Evolutionary conservation across 2,113 vertebrate genomes (phyloP).

Genomic region (rabbit (Oryctolagus cuniculus)): DNA sequence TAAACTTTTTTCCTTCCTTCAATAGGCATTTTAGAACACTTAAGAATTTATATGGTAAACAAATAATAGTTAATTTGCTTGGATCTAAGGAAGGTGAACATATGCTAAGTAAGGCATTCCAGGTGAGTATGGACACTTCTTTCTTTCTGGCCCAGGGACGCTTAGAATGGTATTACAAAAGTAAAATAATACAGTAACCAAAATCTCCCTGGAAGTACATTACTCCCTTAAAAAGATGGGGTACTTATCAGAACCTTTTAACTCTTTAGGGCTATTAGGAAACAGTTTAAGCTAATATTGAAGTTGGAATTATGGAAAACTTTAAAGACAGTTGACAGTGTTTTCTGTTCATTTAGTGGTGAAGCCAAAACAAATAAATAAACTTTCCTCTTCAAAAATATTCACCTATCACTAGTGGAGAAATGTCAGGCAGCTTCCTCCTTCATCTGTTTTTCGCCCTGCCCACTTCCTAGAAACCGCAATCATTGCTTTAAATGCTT

Average conservation of each 20-base stretch:
- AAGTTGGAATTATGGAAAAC: not conserved
- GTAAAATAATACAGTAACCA: not conserved
- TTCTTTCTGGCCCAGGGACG: conserved; percentile 21
- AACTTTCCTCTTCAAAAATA: not conserved
- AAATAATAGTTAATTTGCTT: conserved; percentile 97
- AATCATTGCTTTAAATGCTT: not conserved
- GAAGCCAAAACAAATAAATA: not conserved
- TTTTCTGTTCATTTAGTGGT: conserved; percentile 13
- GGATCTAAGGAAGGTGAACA: conserved; percentile 98
- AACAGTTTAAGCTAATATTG: not conserved
- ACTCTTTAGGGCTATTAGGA: not conserved
- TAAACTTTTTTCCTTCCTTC: conserved; percentile 55
- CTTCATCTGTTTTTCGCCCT: not conserved
- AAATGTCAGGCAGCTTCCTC: not conserved
- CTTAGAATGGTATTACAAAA: conserved; percentile 5
- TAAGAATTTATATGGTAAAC: conserved; percentile 95
- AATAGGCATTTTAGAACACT: conserved; percentile 96
- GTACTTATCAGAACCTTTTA: not conserved
- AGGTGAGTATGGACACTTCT: conserved; percentile 87
- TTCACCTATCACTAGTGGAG: not conserved
- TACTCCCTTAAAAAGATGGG: not conserved
- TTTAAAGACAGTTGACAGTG: not conserved
- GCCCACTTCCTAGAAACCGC: not conserved
- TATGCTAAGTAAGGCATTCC: conserved; percentile 99
- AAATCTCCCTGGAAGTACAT: not conserved